phyloP scores from a whole-genome alignment of 23 tunicate genomes.

The Botrylloides violaceus region DNA sequence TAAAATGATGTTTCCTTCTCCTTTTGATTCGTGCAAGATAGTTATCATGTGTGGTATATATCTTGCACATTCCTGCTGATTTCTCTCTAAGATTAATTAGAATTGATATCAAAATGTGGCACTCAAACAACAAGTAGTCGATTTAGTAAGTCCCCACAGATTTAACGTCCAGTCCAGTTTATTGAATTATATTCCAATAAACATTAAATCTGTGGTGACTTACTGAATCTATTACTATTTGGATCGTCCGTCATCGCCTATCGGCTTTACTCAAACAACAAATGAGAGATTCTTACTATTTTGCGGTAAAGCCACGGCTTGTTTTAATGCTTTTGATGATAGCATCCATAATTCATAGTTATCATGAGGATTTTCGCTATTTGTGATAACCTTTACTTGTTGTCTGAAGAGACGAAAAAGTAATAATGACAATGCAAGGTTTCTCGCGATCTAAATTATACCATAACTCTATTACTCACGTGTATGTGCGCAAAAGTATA shows the following conservation, averaged over 20 bases:
- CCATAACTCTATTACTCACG: neutral
- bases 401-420: neutral
- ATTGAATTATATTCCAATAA: too few species aligned
- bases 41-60: conserved; percentile 8
- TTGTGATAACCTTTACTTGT: neutral
- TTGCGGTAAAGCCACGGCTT: neutral
- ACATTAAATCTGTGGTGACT: too few species aligned
- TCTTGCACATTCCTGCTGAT: conserved; percentile 6
- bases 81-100: neutral
- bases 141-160: neutral
- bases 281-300: too few species aligned
- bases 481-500: neutral
- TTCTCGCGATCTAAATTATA: too few species aligned
- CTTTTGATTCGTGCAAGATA: conserved; percentile 12
- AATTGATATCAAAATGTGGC: neutral
- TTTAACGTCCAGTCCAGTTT: too few species aligned
- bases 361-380: too few species aligned
- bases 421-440: too few species aligned
- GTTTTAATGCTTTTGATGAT: conserved; percentile 8
- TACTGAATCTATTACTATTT: too few species aligned
- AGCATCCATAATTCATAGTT: conserved; percentile 3
- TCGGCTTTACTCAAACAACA: neutral
- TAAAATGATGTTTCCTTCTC: conserved; percentile 1
- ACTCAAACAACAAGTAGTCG: neutral
- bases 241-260: too few species aligned